phyloP scores from a whole-genome alignment of 1,140 invertebrate species.

The Aphis craccivora region DNA sequence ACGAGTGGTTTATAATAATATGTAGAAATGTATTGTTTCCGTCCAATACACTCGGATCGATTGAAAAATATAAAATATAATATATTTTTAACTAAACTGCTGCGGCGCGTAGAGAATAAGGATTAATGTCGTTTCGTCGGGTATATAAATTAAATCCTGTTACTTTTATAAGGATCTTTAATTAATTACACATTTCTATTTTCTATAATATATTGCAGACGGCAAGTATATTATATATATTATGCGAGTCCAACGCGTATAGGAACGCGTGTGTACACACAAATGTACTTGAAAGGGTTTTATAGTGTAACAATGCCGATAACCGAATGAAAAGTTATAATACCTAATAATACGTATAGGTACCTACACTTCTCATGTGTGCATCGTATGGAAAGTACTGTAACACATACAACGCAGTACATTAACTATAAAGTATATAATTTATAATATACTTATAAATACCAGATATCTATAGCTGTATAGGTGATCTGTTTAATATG shows the following conservation, averaged over 20 bases:
- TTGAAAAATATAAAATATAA: conserved; percentile 17
- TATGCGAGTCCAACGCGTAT: not conserved
- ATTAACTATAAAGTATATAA: not conserved
- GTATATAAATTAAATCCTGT: conserved; percentile 32
- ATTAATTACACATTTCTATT: conserved; percentile 20
- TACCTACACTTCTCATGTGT: not conserved
- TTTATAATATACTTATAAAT: not conserved
- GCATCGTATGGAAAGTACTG: not conserved
- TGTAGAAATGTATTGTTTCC: not conserved
- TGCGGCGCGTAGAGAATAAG: not conserved
- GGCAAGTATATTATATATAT: not conserved
- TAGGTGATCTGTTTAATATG: not conserved
- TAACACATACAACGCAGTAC: not conserved
- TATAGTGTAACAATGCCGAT: not conserved
- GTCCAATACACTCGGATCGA: not conserved
- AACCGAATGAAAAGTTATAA: not conserved
- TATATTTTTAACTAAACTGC: not conserved
- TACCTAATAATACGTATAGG: not conserved
- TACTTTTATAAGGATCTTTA: conserved; percentile 32
- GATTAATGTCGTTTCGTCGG: conserved; percentile 10
- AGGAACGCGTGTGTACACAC: not conserved
- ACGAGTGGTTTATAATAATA: not conserved
- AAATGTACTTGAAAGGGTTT: not conserved
- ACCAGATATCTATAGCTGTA: not conserved
- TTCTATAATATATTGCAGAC: not conserved